Evolutionary conservation across 2,797 vertebrate genomes (phyloP).

Genomic region (Gymnocypris eckloni): DNA sequence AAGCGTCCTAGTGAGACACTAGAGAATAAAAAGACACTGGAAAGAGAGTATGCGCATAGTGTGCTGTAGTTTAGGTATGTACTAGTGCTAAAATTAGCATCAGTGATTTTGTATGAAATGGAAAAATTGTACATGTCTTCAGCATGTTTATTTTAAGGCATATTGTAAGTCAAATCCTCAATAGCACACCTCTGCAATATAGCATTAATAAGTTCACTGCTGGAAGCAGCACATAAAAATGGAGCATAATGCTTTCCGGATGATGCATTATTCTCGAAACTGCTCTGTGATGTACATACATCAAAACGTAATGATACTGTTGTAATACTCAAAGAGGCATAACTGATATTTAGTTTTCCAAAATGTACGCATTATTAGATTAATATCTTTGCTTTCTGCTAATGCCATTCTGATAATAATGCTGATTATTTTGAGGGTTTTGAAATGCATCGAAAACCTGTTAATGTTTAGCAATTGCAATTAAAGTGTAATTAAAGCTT

Average conservation of each 20-base stretch:
- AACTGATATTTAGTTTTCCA: background rate
- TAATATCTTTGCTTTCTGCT: background rate
- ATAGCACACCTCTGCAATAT: background rate
- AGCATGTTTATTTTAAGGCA: background rate
- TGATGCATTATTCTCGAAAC: background rate
- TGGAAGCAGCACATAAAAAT: background rate
- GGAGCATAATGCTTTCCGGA: background rate
- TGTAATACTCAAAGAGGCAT: background rate
- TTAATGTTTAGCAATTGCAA: background rate
- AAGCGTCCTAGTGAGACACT: background rate
- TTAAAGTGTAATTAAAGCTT: background rate
- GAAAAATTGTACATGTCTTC: background rate
- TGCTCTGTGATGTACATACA: background rate
- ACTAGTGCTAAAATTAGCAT: slow-evolving; percentile 9
- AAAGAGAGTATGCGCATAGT: background rate
- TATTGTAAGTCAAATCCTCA: background rate
- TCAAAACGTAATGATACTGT: background rate
- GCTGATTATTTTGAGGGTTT: background rate
- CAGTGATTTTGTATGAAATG: background rate
- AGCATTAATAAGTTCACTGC: background rate
- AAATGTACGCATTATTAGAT: background rate
- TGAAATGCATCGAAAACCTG: background rate
- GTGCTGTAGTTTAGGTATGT: slow-evolving; percentile 1
- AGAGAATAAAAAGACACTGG: slow-evolving; percentile 17
- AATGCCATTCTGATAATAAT: background rate